Evolutionary conservation across 2,797 vertebrate species (phyloP).

Genomic region (Tinamus major): DNA sequence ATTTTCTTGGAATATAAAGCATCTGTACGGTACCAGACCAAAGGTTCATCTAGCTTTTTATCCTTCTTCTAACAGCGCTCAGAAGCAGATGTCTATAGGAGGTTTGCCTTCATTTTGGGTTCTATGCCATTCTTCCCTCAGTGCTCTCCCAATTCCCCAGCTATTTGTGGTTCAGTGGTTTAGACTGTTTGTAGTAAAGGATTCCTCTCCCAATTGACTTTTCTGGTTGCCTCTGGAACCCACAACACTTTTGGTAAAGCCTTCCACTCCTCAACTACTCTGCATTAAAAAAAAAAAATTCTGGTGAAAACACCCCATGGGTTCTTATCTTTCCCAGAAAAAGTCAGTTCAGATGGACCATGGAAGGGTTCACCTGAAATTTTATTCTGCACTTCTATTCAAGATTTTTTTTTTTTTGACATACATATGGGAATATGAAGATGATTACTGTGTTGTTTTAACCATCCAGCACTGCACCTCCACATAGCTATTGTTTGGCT

Average conservation of each 20-base stretch:
- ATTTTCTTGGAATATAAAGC: neutral
- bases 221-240: neutral
- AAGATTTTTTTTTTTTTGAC: neutral
- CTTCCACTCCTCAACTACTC: neutral
- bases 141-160: neutral
- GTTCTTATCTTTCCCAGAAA: neutral
- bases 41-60: neutral
- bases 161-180: neutral
- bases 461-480: neutral
- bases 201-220: neutral
- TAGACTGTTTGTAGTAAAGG: neutral
- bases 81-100: neutral
- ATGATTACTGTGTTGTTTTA: neutral
- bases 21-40: neutral
- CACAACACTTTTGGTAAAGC: neutral
- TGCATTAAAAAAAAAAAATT: too few relatives aligned
- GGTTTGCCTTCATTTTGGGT: too few relatives aligned
- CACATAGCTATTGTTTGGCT: neutral
- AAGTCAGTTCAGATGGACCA: neutral
- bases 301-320: neutral
- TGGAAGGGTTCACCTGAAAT: neutral
- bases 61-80: neutral
- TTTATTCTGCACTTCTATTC: neutral
- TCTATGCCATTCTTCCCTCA: neutral
- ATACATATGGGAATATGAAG: fast-evolving